Base-by-base conservation (phyloP, 1,140 invertebrate genomes). In the Cyclargus thomasi region DNA sequence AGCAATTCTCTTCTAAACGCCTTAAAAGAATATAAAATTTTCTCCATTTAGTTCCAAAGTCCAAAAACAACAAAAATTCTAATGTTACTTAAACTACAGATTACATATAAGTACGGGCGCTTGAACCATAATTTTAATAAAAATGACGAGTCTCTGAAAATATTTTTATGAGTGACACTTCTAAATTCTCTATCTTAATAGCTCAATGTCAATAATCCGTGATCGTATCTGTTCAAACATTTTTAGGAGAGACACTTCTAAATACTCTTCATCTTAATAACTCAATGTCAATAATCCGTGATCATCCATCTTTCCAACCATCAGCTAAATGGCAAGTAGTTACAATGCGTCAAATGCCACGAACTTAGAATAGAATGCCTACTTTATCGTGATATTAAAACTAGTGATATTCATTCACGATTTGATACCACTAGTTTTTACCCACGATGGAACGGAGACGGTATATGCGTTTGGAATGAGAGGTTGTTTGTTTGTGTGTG, bases 301-400 rank as follows among this genome's bases (percentile, higher is more conserved):
- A 59, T 59, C 17, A 59, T 59, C 55, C 55, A 59, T 59, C 55
- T 59, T 59, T 18, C 18, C 18, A 59, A 10, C 55, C 55, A 59
- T 59, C 17, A 4, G 1, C 39, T 11, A 21, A 59, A 11, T 59
- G 55, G 17, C 17, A 2, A 0, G 0, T 14, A 47, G 10, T 47
- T 47, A 14, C 14, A 47, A 47, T 47, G 39, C 39, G 39, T 47
- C 10, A 47, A 47, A 47, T 47, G 14, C 2, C 39, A 47, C 39
- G 1, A 47, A 47, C 39, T 47, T 16, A 14, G 11, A 47, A 47
- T 11, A 14, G 11, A 47, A 47, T 11, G 39, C 11, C 0, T 47
- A 47, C 10, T 1, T 47, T 47, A 16, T 47, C 11, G 14, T 47
- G 39, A 47, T 47, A 47, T 47, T 2, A 47, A 47, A 47, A 47